Base-by-base conservation (phyloP, 2,888 invertebrate species). In the Amphimallon solstitiale region DNA sequence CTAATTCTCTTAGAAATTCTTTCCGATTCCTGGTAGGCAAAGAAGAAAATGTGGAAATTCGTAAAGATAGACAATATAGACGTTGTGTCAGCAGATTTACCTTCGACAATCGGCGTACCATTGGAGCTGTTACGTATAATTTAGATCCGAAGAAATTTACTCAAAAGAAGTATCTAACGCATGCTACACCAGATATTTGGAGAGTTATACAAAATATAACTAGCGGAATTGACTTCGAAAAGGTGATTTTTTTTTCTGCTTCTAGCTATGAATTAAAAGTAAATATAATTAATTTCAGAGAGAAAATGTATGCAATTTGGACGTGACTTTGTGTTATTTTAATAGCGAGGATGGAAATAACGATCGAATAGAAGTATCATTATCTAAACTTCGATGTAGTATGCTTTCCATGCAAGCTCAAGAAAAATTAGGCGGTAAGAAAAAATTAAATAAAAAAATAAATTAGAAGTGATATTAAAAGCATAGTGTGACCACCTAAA, bases 381-480 rank as follows among this genome's bases (percentile, higher is more conserved):
- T 91, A 37, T 86, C 87, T 69, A 85, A 89, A 70, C 81, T 90
- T 67, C 83, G 90, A 65, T 90, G 90, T 78, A 89, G 88, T 65
- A 84, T 90, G 66, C 87, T 88, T 77, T 88, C 89, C n/a, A 90
- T 90, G 90, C 89, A 89, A 71, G 87, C 89, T 70, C 90, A 90
- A 69, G 90, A 90, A 77, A 85, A 86, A 73, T 85, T 85, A 70
- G 89, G 89, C 83, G 90, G 88, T 88, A 81, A 64, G 45, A 34
- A 60, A 21, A 34, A n/a, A n/a, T n/a, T n/a, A n/a, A n/a, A n/a
- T n/a, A n/a, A n/a, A n/a, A n/a, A n/a, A n/a, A n/a, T n/a, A n/a
- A n/a, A n/a, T n/a, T n/a, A n/a, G n/a, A n/a, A n/a, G n/a, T n/a
- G n/a, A n/a, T n/a, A n/a, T n/a, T n/a, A n/a, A n/a, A n/a, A n/a